Evolutionary conservation across 1,140 invertebrate genomes (phyloP), one percentile per base, ranked within the genome.

Genomic region (Arctopsyche grandis): DNA sequence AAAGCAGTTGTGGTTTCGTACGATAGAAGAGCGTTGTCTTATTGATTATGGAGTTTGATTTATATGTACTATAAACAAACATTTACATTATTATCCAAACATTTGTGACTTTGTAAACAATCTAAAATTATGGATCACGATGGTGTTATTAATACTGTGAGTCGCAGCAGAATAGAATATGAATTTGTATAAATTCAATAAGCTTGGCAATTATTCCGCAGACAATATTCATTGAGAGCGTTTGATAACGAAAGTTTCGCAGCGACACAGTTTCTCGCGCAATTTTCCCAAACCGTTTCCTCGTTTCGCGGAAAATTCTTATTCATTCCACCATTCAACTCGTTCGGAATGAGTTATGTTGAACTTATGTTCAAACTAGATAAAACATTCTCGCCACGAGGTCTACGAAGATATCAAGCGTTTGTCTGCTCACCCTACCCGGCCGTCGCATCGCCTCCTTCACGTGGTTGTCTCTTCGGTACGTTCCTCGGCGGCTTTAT

Each of bases 321-420:
- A 48, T 74, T 74, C 70, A 74, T 74, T 74, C 70, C 70, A 19
- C 43, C 46, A 43, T 74, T 74, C 70, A 14, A 52, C 70, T 74
- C 38, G 70, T 56, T 52, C 38, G 19, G 43, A 74, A 74, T 74
- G 46, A 74, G 70, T 74, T 74, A 74, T 56, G 43, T 24, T 74
- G 46, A 74, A 74, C 70, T 74, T 74, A 74, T 74, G 70, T 74
- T 74, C 70, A 74, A 74, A 74, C 70, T 74, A 74, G 70, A 74
- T 74, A 74, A 74, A 74, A 74, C 70, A 74, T 56, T 74, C 44
- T 43, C 69, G 38, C 70, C 19, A 74, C 48, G 48, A 43, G 16
- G 70, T 56, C 43, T 74, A 56, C 70, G 46, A 74, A 74, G 70
- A 74, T 74, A 74, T 56, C 43, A 74, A 74, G 38, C 70, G 70